Conservation (phyloP, 2,797 vertebrate species). For the Alfaro cultratus region DNA sequence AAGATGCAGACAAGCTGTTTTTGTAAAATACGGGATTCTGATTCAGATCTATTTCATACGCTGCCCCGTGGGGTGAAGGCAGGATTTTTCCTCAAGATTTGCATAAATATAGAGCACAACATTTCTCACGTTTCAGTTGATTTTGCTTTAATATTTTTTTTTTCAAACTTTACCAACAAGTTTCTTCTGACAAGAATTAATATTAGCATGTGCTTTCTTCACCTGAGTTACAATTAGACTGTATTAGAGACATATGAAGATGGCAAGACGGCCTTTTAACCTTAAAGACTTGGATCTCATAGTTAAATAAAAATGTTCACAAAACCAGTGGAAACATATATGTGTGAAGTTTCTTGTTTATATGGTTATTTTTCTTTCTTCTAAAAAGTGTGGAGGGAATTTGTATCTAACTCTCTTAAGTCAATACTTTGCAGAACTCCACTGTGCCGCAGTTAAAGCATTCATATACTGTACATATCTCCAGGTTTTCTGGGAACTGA, state of each 20-base stretch:
- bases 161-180: neutral
- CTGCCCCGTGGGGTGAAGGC: neutral
- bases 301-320: neutral
- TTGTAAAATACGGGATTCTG: conserved; percentile 19
- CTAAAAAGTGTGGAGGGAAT: no score
- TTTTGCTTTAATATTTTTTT: neutral
- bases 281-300: neutral
- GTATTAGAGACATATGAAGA: no score
- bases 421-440: no score
- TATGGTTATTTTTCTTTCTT: no score
- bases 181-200: neutral
- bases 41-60: conserved; percentile 18
- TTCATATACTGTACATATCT: neutral
- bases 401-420: no score
- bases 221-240: neutral
- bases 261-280: neutral
- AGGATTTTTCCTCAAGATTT: neutral
- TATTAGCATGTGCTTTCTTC: neutral
- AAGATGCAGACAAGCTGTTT: conserved; percentile 66
- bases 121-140: neutral
- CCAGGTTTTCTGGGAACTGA: neutral
- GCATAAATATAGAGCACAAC: neutral
- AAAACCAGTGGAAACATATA: neutral
- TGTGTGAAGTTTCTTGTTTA: no score
- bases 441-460: no score